Evolutionary conservation across 2,113 vertebrate species (phyloP).

Genomic region (Smithornis capensis): DNA sequence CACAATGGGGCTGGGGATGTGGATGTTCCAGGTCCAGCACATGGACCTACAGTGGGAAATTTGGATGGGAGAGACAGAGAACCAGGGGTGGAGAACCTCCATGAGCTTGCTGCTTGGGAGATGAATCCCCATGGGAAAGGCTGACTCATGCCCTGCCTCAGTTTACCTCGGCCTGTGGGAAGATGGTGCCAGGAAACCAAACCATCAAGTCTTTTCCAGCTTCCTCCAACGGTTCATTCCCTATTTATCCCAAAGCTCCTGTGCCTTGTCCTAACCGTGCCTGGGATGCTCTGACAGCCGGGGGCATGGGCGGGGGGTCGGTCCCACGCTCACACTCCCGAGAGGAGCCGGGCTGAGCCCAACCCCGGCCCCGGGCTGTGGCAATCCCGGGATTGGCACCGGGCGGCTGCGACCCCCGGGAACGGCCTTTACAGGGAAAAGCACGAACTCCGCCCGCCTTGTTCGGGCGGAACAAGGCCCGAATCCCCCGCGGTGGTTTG

Average conservation of each 20-base stretch:
- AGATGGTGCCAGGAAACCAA: not conserved
- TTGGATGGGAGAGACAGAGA: not conserved
- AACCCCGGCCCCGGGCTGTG: not conserved
- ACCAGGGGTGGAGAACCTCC: not conserved
- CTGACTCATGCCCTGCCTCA: rapidly evolving
- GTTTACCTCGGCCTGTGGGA: not conserved
- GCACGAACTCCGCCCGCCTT: not conserved
- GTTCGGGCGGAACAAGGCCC: rapidly evolving
- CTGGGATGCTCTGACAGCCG: not conserved
- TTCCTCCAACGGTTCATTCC: not conserved
- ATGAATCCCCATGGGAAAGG: not conserved
- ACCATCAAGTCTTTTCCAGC: not conserved
- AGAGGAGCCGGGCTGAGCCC: not conserved
- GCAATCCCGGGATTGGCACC: not conserved
- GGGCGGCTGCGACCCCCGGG: not conserved
- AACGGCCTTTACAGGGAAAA: not conserved
- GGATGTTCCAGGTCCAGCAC: not conserved
- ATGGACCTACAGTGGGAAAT: rapidly evolving
- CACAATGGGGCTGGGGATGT: rapidly evolving
- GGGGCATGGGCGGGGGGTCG: not conserved
- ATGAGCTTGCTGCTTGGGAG: not conserved
- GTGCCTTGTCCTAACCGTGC: not conserved
- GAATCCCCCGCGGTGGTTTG: not conserved
- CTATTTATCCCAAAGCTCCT: rapidly evolving
- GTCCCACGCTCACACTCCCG: not conserved